Conservation (phyloP, 2,113 vertebrate genomes). For the Pseudopodoces humilis region DNA sequence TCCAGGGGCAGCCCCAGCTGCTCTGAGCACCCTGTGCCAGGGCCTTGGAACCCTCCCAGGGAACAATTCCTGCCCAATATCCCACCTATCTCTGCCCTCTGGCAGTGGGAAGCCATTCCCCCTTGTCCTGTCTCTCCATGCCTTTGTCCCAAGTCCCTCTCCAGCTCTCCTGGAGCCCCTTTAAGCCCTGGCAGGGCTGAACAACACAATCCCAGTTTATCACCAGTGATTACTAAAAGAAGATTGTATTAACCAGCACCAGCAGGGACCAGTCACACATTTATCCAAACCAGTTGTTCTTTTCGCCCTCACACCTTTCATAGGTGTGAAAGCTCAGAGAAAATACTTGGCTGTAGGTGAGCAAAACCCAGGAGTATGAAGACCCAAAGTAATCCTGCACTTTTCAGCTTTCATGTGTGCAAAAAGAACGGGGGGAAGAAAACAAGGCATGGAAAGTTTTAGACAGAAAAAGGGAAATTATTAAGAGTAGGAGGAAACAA, state of each 20-base stretch:
- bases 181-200: not conserved
- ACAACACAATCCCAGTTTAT: not conserved
- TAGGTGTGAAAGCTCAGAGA: not conserved
- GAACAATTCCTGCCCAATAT: fast-evolving
- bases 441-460: not conserved
- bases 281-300: not conserved
- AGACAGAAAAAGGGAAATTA: not conserved
- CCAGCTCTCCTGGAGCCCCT: not conserved
- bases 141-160: not conserved
- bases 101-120: not conserved
- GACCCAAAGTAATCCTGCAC: not conserved
- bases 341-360: not conserved
- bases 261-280: not conserved
- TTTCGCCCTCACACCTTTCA: not conserved
- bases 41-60: fast-evolving
- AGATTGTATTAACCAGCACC: not conserved
- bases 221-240: not conserved
- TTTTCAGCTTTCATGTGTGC: not conserved
- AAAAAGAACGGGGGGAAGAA: not conserved
- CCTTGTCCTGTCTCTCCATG: not conserved
- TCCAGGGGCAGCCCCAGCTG: not conserved
- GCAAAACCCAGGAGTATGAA: not conserved
- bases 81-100: not conserved
- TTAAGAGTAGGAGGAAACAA: not conserved
- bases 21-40: not conserved